Conservation (phyloP, 2,888 invertebrate species). For the Parthenolecanium corni region DNA sequence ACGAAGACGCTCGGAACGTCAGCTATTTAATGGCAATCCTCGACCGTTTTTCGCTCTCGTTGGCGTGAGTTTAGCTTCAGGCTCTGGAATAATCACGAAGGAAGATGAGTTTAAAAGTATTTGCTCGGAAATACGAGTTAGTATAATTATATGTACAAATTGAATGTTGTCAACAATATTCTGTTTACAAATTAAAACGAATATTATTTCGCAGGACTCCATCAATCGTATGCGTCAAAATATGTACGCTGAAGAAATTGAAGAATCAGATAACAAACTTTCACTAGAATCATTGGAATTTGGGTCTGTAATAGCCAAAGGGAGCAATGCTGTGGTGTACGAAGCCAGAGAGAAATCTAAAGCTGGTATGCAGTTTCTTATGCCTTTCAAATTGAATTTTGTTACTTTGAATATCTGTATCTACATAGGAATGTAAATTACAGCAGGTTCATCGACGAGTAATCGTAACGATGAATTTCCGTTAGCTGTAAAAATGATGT, state of each 20-base stretch:
- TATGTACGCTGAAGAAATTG: constrained; percentile 40
- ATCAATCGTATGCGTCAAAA: constrained; percentile 48
- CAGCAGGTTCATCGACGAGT: background rate
- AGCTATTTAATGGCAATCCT: constrained; percentile 55
- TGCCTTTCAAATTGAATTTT: background rate
- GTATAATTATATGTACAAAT: constrained; percentile 30
- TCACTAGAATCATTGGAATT: constrained; percentile 51
- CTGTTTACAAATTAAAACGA: background rate
- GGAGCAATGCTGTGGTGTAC: constrained; percentile 70
- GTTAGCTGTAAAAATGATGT: constrained; percentile 81
- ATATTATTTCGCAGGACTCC: constrained; percentile 42
- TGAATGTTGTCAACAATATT: background rate
- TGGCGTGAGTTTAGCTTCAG: constrained; percentile 60
- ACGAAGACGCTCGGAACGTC: constrained; percentile 50
- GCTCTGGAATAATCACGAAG: constrained; percentile 58
- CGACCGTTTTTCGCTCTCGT: constrained; percentile 62
- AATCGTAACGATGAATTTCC: constrained; percentile 41
- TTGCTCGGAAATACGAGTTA: constrained; percentile 63
- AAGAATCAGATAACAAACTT: constrained; percentile 39
- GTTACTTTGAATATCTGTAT: too few relatives aligned
- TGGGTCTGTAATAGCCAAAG: constrained; percentile 63
- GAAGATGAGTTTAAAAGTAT: constrained; percentile 66
- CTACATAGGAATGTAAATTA: background rate
- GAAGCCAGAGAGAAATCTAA: constrained; percentile 46
- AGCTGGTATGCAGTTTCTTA: constrained; percentile 8